phyloP scores from a whole-genome alignment of 2,797 vertebrate species.

The Rhinella marina region DNA sequence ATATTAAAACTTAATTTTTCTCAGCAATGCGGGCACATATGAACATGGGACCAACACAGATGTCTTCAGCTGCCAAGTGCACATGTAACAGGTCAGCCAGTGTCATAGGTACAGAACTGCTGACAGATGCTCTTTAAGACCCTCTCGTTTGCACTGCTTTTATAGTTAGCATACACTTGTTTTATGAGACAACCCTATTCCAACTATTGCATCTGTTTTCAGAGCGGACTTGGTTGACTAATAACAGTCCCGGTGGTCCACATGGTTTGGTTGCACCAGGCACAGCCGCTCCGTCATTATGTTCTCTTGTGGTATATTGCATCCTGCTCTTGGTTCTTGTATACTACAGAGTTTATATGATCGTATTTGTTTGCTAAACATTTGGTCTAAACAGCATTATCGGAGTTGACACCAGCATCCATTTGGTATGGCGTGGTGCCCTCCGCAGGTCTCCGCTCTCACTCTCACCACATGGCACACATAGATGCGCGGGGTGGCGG shows the following conservation, averaged over 20 bases:
- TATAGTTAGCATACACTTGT: too few species aligned
- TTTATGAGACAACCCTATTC: too few species aligned
- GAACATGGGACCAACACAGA: too few species aligned
- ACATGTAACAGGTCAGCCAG: too few species aligned
- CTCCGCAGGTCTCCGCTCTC: background rate
- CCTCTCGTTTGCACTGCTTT: too few species aligned
- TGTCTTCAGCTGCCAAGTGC: too few species aligned
- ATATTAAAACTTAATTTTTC: too few species aligned
- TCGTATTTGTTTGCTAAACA: constrained; percentile 16
- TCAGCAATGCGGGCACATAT: too few species aligned
- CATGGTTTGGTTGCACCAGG: background rate
- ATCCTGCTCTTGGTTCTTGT: background rate
- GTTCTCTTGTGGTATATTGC: background rate
- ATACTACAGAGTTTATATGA: background rate
- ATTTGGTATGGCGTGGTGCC: background rate
- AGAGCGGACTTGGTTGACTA: too few species aligned
- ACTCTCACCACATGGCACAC: constrained; percentile 29
- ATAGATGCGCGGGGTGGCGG: background rate
- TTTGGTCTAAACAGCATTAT: constrained; percentile 9
- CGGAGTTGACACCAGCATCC: background rate
- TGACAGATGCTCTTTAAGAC: too few species aligned
- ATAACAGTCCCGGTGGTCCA: constrained; percentile 1
- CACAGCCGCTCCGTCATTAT: background rate
- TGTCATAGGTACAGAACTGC: too few species aligned
- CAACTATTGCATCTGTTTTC: too few species aligned